Evolutionary conservation across 2,888 invertebrate species (phyloP), one percentile per base, ranked within the genome.

Genomic region (Perizoma flavofasciatum): DNA sequence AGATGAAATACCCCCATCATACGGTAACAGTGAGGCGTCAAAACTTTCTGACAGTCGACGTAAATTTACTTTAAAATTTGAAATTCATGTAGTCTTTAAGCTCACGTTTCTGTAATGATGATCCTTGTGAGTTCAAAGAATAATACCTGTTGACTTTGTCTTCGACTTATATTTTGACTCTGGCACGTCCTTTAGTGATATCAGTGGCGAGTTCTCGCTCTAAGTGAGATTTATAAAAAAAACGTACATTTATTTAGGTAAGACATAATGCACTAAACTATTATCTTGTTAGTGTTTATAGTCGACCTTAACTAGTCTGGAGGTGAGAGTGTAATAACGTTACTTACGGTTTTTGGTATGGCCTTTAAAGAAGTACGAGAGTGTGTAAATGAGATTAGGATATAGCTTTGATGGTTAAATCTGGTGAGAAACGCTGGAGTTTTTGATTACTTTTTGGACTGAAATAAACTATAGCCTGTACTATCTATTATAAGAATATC

Each of bases 271-370:
- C 49, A 55, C 50, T 55, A 58, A 45, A 51, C 51, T 35, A 49
- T 61, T 50, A 56, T 49, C 56, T 53, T 46, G 53, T 53, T 61
- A 33, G 37, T n/a, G 50, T 54, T 56, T 57, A 57, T 40, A 35
- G 46, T n/a, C 46, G 45, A 60, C 60, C 63, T 63, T 60, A 55
- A 48, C 50, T 45, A 49, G 63, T 47, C 59, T 63, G 49, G 32
- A 63, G 63, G 63, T 63, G 63, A 63, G 46, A 41, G 47, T 44
- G 41, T 50, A 46, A 48, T 50, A 50, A 43, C 47, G 44, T 53
- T 61, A 50, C 49, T 56, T 40, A 56, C 8, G 0, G 7, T 35
- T 43, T 40, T 35, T 7, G 10, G 41, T 11, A 33, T 5, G 3
- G 9, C 7, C 8, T 9, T 47, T 45, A 49, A 45, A 58, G 43